Evolutionary conservation across 2,888 invertebrate genomes (phyloP).

Genomic region (Mycalesis mineus): DNA sequence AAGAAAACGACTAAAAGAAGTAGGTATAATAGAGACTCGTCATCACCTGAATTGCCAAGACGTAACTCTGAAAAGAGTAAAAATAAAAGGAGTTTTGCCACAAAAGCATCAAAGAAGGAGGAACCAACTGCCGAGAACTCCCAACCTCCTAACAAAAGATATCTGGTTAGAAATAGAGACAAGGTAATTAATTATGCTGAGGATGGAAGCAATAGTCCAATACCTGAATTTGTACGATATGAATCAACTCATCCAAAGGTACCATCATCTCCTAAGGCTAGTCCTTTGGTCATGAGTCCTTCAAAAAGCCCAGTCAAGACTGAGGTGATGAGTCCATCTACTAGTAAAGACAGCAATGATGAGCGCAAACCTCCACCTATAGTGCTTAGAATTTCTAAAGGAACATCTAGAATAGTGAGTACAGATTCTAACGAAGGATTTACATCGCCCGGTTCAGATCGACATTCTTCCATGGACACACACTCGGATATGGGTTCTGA

Average conservation of each 20-base stretch:
- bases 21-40: conserved; percentile 67
- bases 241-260: conserved; percentile 56
- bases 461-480: conserved; percentile 70
- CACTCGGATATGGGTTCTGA: conserved; percentile 66
- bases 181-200: conserved; percentile 82
- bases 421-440: conserved; percentile 81
- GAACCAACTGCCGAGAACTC: conserved; percentile 56
- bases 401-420: conserved; percentile 81
- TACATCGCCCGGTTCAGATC: conserved; percentile 74
- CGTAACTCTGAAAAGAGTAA: conserved; percentile 66
- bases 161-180: conserved; percentile 75
- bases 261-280: conserved; percentile 67
- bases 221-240: conserved; percentile 66
- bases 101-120: conserved; percentile 69
- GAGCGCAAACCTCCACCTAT: conserved; percentile 86
- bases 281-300: conserved; percentile 63
- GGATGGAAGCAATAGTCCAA: conserved; percentile 77
- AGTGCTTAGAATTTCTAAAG: conserved; percentile 91
- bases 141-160: conserved; percentile 73
- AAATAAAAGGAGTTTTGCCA: conserved; percentile 61
- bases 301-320: conserved; percentile 46
- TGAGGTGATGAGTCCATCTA: conserved; percentile 67
- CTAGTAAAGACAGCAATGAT: conserved; percentile 68
- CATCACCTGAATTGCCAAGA: conserved; percentile 69
- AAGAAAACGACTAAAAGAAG: conserved; percentile 60